Base-by-base conservation (phyloP, 1,140 invertebrate genomes). In the Teleopsis dalmanni region DNA sequence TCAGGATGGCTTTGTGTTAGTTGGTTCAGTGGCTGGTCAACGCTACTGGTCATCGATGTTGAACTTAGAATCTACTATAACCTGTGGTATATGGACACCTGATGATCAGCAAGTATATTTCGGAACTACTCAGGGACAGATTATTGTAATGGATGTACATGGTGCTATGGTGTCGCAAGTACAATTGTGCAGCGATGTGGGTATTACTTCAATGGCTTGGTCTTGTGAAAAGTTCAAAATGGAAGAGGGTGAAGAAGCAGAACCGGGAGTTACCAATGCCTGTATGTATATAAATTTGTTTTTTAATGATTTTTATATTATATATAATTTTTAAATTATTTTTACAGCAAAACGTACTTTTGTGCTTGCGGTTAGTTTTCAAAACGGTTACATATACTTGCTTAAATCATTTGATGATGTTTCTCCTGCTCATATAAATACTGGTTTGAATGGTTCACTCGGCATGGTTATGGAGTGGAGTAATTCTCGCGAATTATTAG, bases 1-100 rank as follows among this genome's bases (percentile, higher is more conserved):
- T 72, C 89, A 93, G 81, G 93, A 97, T 75, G 92, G 93, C 2
- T 97, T 97, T 73, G 92, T 97, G 4, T 70, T 97, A 48, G 94
- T 97, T 1, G 94, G 94, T 0, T 97, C 93, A 0, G 94, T 98
- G 42, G 91, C 89, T 4, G 95, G 95, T 0, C 95, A 98, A 70
- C 77, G 95, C 1, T 97, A 98, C 72, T 99, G 95, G 95, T 97
- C 94, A 5, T 95, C 94, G 16, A 95, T 96, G 87, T 75, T 98
- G 23, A 94, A 94, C 59, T 75, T 96, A 47, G 90, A 96, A 60
- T 85, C 90, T 11, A 87, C 85, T 22, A 95, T 98, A 57, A 94
- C 89, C 1, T 95, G 93, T 70, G 95, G 94, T 21, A 90, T 94
- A 59, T 99, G 95, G 95, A 93, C 93, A 8, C 95, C 95, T 0